Evolutionary conservation across 2,888 invertebrate species (phyloP), one percentile per base, ranked within the genome.

Genomic region (Oxystoma pomonae): DNA sequence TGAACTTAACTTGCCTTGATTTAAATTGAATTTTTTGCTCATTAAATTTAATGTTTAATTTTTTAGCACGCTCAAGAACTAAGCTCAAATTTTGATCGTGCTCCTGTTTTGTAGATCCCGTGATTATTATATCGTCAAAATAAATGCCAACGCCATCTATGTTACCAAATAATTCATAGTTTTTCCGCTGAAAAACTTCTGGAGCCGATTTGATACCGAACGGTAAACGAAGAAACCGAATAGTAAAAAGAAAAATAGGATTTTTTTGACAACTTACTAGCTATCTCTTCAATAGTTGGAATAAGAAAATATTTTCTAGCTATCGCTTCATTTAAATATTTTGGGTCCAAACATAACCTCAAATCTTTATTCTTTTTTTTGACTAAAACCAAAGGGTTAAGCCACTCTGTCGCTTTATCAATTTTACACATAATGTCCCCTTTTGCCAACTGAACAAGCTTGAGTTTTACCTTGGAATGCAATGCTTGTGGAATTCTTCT

Each of bases 121-220:
- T 62, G 17, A 70, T 58, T 12, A 69, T 63, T 16, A 64, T 20
- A 53, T 69, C 68, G 58, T 69, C 69, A 63, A 68, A 67, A 59
- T 67, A 68, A 57, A 68, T 57, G 17, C 60, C 65, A 20, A 67
- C 65, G 1, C 69, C 68, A 7, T 67, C 60, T 22, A 70, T 60
- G 57, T 67, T 62, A 1, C 66, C 67, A 64, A 70, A 70, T 49
- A 70, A 19, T 19, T 53, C 53, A 50, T 59, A 63, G 50, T 50
- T 50, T 50, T 50, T 50, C 50, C 50, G 9, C n/a, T 50, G 50
- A 50, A 50, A 9, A 50, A 50, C 50, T 50, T 50, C 50, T 50
- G 50, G 50, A 12, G 50, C 50, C n/a, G 50, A 50, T n/a, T 12
- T 50, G n/a, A 50, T n/a, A n/a, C 50, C 50, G n/a, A 50, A 50